Evolutionary conservation across 2,113 vertebrate species (phyloP), one percentile per base, ranked within the genome.

Genomic region (Paradoxurus hermaphroditus): DNA sequence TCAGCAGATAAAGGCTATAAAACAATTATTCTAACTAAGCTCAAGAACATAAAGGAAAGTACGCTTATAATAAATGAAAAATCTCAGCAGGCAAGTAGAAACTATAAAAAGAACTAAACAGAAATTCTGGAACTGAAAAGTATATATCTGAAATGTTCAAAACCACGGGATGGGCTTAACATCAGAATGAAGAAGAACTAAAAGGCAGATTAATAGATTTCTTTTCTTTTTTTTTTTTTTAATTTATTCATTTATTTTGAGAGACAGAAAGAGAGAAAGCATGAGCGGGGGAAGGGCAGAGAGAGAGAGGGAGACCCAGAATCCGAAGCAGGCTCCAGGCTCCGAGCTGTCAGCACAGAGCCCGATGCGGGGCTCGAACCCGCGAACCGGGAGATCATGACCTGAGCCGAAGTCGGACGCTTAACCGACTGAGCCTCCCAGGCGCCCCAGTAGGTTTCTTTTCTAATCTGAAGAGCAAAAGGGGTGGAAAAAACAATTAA

Each of bases 91-190:
- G 46, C 41, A 87, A 91, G n/a, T 36, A 79, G 36, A 91, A 83
- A 78, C n/a, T 56, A 92, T 62, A 53, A 44, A 96, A 93, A 88
- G 44, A 83, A 84, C 75, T 49, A 93, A 91, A 67, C n/a, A 85
- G n/a, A 95, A 91, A 85, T 34, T 94, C 41, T 53, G 44, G 79
- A 96, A 84, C 78, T 88, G 36, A 85, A 84, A 93, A 59, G 31
- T 31, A 56, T 5, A 53, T 31, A 77, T 11, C 18, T 91, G 59
- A 94, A 85, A 81, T 78, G 21, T 84, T 85, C 27, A 70, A 67
- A 77, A 86, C 75, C 84, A 89, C 6, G 67, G 23, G 27, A 73
- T 73, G 41, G 11, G 15, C 19, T 59, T 85, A 92, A 78, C 27
- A 91, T 31, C 16, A 82, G 63, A 77, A 77, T 75, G 29, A 63